These are phyloP conservation scores for Orgyia antiqua DNA, from an alignment of 2,888 invertebrate genomes.

Conservation along the genomic window DNA sequence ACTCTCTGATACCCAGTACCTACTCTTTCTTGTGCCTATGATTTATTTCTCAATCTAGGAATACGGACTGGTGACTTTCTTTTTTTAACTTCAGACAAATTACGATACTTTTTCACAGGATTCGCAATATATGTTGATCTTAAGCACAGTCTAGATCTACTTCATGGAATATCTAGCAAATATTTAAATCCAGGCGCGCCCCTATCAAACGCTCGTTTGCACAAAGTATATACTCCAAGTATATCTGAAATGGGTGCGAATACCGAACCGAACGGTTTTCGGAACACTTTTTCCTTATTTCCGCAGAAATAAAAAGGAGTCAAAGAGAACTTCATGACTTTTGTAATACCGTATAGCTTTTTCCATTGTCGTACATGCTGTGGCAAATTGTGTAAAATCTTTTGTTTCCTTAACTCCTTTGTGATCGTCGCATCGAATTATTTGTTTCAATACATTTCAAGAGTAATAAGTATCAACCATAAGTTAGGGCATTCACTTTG, in stretches of 20 bases:
- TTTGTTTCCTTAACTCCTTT: constrained; percentile 26
- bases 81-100: no score
- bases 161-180: constrained; percentile 16
- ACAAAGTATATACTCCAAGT: constrained; percentile 67
- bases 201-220: constrained; percentile 73
- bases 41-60: no score
- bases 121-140: no score
- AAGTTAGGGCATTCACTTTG: constrained; percentile 8
- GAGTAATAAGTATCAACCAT: no score
- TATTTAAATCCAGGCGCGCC: constrained; percentile 35
- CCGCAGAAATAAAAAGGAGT: constrained; percentile 67
- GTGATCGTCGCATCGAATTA: constrained; percentile 20
- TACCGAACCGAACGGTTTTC: constrained; percentile 59
- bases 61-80: no score
- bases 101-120: no score
- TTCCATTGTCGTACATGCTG: constrained; percentile 29
- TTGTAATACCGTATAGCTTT: constrained; percentile 60
- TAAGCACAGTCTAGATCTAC: no score
- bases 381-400: constrained; percentile 38
- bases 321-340: constrained; percentile 68
- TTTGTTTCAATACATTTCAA: no score
- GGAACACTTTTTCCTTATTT: constrained; percentile 71
- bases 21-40: no score
- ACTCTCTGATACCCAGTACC: no score
- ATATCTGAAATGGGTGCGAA: constrained; percentile 56